Evolutionary conservation across 2,113 vertebrate species (phyloP).

Genomic region (rabbit (Oryctolagus cuniculus)): DNA sequence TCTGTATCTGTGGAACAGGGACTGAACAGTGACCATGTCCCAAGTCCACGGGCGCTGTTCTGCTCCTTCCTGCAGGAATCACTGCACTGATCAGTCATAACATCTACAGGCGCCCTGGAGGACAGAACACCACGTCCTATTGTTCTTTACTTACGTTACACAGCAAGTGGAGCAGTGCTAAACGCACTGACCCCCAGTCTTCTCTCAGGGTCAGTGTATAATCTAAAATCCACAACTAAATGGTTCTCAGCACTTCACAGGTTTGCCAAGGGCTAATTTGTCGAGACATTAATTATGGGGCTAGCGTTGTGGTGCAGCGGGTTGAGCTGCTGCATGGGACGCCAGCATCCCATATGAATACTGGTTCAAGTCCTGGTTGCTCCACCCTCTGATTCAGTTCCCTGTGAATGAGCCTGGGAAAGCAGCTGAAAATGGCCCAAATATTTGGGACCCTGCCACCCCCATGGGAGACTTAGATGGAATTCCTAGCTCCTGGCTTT

Average conservation of each 20-base stretch:
- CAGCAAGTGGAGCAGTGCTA: not conserved
- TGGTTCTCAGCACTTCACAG: not conserved
- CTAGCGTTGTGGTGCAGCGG: too few relatives aligned
- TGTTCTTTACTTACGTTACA: not conserved
- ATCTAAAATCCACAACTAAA: not conserved
- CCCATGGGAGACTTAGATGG: too few relatives aligned
- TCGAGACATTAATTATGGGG: not conserved
- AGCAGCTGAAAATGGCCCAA: too few relatives aligned
- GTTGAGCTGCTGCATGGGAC: too few relatives aligned
- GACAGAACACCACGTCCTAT: not conserved
- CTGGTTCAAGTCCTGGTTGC: too few relatives aligned
- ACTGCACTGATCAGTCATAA: not conserved
- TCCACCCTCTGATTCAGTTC: too few relatives aligned
- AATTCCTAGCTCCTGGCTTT: too few relatives aligned
- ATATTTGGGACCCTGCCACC: too few relatives aligned
- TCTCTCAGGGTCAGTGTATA: not conserved
- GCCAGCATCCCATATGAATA: too few relatives aligned
- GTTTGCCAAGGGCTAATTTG: not conserved
- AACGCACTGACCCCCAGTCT: not conserved
- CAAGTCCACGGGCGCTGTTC: not conserved
- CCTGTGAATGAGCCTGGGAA: too few relatives aligned
- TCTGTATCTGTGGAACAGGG: not conserved
- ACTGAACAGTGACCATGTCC: not conserved
- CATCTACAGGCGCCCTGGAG: not conserved
- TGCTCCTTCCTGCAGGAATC: not conserved